Percentiles rank a stretch among this genome's conserved stretches.
Conservation (phyloP, 2,888 invertebrate genomes). For the Smittia aterrima region DNA sequence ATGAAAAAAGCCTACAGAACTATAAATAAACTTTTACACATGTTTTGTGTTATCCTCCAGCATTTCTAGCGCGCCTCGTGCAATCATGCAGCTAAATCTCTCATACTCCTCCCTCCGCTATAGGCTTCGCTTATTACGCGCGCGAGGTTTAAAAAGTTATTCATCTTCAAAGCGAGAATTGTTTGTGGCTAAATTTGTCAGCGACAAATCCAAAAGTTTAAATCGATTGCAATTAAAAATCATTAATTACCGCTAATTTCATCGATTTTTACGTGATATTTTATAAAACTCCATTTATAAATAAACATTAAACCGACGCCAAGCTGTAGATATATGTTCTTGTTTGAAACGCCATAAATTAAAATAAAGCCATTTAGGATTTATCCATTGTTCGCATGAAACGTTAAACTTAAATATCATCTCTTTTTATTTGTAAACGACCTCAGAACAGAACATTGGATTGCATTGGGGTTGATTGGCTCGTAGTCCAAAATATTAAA, state of each 20-base stretch:
- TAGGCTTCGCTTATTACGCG: neutral
- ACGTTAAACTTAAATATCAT: slow-evolving; percentile 1
- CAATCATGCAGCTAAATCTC: slow-evolving; percentile 3
- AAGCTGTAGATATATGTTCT: slow-evolving; percentile 8
- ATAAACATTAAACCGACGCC: neutral
- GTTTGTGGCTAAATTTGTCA: neutral
- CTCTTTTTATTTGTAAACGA: slow-evolving; percentile 4
- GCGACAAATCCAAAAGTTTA: neutral
- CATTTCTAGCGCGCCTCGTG: neutral
- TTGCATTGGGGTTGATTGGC: neutral
- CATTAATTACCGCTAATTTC: slow-evolving; percentile 3
- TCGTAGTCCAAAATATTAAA: neutral
- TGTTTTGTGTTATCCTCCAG: neutral
- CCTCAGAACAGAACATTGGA: neutral
- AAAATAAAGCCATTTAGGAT: slow-evolving; percentile 11
- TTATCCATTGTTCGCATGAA: slow-evolving; percentile 11
- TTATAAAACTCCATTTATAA: slow-evolving; percentile 1
- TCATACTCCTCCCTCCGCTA: neutral
- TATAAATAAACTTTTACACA: slow-evolving; percentile 23
- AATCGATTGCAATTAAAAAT: slow-evolving; percentile 3
- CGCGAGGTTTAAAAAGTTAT: neutral
- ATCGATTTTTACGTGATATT: neutral
- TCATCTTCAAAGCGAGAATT: neutral
- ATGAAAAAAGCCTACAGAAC: neutral
- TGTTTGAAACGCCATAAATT: neutral